phyloP scores from a whole-genome alignment of 2,797 vertebrate species.

The Orestias chungarensis region DNA sequence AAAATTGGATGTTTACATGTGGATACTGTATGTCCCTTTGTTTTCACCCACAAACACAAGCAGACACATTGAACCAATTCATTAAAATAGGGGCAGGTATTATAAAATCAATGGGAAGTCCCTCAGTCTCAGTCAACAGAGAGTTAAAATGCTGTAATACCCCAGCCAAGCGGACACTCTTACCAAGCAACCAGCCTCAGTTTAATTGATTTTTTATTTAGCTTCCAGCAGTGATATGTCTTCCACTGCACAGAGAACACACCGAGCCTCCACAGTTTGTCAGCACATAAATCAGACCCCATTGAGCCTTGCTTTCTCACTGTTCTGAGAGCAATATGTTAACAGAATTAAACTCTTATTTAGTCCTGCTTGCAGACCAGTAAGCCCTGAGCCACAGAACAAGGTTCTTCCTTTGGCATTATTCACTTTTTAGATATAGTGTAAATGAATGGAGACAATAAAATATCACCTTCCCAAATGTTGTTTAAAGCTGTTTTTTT shows the following conservation, averaged over 20 bases:
- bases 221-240: slow-evolving; percentile 75
- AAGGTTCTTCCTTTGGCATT: slow-evolving; percentile 15
- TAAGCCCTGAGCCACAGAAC: slow-evolving; percentile 30
- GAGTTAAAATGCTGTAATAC: slow-evolving; percentile 78
- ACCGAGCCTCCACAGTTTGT: slow-evolving; percentile 54
- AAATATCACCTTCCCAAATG: background rate
- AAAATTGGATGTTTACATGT: background rate
- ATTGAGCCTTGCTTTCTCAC: slow-evolving; percentile 33
- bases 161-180: slow-evolving; percentile 65
- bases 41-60: slow-evolving; percentile 11
- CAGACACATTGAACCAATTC: slow-evolving; percentile 62
- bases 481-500: background rate
- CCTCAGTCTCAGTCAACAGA: slow-evolving; percentile 67
- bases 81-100: slow-evolving; percentile 66
- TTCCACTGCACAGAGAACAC: slow-evolving; percentile 54
- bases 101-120: slow-evolving; percentile 74
- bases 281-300: slow-evolving; percentile 75
- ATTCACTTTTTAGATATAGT: background rate
- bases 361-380: slow-evolving; percentile 52
- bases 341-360: slow-evolving; percentile 73
- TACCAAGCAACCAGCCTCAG: slow-evolving; percentile 68
- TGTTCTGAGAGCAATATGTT: slow-evolving; percentile 44
- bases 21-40: background rate
- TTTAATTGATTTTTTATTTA: slow-evolving; percentile 78
- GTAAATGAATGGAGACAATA: background rate